Evolutionary conservation across 2,797 vertebrate genomes (phyloP).

Genomic region (Lepilemur ruficaudatus): DNA sequence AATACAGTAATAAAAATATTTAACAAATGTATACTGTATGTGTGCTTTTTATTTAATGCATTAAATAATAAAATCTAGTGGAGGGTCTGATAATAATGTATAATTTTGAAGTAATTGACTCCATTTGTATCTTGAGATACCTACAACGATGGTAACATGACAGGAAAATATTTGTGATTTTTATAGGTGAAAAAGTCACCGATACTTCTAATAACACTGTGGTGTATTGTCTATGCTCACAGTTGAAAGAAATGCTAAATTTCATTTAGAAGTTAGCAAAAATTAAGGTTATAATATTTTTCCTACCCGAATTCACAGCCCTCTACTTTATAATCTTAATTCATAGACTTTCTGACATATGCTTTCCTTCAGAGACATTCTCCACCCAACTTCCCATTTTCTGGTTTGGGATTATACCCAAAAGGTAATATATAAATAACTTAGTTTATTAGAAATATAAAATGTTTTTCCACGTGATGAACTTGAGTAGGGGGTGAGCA

Average conservation of each 20-base stretch:
- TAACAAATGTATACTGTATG: background rate
- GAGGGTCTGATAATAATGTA: background rate
- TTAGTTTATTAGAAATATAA: background rate
- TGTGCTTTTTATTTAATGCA: background rate
- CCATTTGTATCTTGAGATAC: background rate
- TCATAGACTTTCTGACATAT: background rate
- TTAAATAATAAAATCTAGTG: slow-evolving; percentile 13
- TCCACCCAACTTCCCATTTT: background rate
- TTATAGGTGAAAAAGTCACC: slow-evolving; percentile 21
- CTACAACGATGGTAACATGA: background rate
- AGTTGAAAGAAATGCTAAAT: slow-evolving; percentile 37
- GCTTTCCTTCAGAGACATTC: slow-evolving; percentile 15
- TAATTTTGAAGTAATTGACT: slow-evolving; percentile 18
- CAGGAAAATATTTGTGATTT: slow-evolving; percentile 11
- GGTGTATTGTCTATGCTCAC: background rate
- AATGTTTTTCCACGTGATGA: background rate
- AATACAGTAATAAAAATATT: slow-evolving; percentile 10
- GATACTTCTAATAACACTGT: background rate
- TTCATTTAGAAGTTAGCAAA: slow-evolving; percentile 19
- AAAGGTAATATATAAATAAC: background rate
- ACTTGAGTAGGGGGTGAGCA: background rate
- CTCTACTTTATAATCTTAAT: slow-evolving; percentile 10
- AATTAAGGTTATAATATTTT: slow-evolving; percentile 27
- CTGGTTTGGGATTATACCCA: background rate
- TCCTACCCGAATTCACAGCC: background rate